These are phyloP conservation scores for Leucophenga montana DNA, from an alignment of 2,888 invertebrate genomes.

Conservation along the genomic window DNA sequence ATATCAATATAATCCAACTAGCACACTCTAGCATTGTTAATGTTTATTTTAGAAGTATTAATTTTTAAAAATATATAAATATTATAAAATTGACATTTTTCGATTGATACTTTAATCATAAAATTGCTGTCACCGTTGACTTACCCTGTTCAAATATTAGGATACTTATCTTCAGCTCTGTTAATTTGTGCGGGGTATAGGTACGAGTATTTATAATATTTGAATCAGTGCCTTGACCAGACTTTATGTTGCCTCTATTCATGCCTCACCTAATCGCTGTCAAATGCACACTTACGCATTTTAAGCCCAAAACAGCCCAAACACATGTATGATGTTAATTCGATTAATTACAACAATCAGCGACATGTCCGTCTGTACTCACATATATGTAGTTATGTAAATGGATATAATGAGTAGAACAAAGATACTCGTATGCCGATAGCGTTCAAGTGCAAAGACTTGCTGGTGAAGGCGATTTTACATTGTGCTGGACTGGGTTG, in stretches of 20 bases:
- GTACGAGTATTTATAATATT: constrained; percentile 46
- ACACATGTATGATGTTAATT: constrained; percentile 60
- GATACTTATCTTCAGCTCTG: too few species aligned
- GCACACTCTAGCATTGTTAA: too few species aligned
- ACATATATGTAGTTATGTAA: constrained; percentile 17
- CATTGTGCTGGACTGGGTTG: neutral
- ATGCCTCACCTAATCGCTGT: constrained; percentile 66
- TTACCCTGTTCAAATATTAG: too few species aligned
- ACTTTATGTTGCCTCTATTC: neutral
- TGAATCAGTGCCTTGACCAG: constrained; percentile 49
- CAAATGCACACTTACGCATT: constrained; percentile 68
- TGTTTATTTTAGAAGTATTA: too few species aligned
- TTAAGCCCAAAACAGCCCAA: constrained; percentile 55
- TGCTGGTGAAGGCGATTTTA: neutral
- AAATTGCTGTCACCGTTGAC: too few species aligned
- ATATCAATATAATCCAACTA: too few species aligned
- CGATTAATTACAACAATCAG: constrained; percentile 73
- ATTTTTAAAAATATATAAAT: too few species aligned
- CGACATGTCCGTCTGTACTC: constrained; percentile 57
- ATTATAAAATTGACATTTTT: too few species aligned
- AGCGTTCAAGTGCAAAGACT: constrained; percentile 42
- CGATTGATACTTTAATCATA: too few species aligned
- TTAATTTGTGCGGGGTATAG: neutral
- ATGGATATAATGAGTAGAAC: constrained; percentile 5
- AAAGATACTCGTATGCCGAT: constrained; percentile 4